A percentile compares a stretch with the other conserved stretches of the same genome.
Conservation (phyloP, 2,113 vertebrate genomes). For the Peromyscus leucopus region DNA sequence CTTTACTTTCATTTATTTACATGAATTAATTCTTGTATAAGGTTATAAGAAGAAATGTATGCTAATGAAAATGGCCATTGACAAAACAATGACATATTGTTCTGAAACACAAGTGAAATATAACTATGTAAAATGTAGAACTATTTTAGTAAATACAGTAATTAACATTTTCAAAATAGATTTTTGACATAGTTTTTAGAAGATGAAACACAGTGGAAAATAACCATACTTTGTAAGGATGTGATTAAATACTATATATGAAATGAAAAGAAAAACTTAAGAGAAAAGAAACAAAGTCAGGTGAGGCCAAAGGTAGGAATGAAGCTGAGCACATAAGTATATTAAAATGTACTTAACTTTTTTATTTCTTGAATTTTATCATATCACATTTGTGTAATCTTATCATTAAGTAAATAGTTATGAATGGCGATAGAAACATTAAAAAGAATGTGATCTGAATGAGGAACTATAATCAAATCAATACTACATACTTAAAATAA, state of each 20-base stretch:
- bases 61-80: background rate
- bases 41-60: background rate
- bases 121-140: background rate
- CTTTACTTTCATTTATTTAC: background rate
- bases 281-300: background rate
- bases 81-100: background rate
- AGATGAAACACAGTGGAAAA: background rate
- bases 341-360: background rate
- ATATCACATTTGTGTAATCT: background rate
- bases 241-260: background rate
- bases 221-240: background rate
- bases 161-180: background rate
- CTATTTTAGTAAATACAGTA: background rate
- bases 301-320: background rate
- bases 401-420: background rate
- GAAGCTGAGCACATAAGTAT: background rate
- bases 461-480: background rate
- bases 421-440: background rate
- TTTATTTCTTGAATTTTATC: background rate
- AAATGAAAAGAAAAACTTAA: background rate
- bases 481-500: background rate
- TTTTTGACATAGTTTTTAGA: background rate
- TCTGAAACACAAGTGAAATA: background rate
- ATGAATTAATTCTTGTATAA: background rate
- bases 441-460: background rate